A percentile compares a stretch with the other conserved stretches of the same genome.
Conservation (phyloP, 1,140 invertebrate species). For the Trinorchestia longiramus region DNA sequence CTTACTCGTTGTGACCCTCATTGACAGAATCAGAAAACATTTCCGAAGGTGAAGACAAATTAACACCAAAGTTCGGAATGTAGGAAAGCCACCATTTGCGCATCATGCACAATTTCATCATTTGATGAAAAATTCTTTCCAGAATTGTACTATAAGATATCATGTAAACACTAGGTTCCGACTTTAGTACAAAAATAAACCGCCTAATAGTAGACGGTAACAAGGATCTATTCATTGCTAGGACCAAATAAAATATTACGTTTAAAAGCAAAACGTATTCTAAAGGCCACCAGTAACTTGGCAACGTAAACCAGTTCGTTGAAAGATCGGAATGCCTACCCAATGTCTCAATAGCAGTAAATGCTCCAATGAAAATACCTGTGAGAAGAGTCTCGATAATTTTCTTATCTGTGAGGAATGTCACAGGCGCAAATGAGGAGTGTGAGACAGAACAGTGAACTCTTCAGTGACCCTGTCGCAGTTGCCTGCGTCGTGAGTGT, state of each 20-base stretch:
- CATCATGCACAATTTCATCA: neutral
- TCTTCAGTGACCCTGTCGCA: conserved; percentile 38
- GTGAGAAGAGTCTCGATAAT: conserved; percentile 6
- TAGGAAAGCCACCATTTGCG: neutral
- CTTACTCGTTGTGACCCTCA: conserved; percentile 40
- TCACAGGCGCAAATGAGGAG: conserved; percentile 21
- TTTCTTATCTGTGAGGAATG: conserved; percentile 22
- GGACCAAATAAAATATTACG: neutral
- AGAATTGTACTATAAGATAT: neutral
- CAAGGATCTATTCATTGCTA: neutral
- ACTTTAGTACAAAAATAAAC: neutral
- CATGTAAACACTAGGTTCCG: neutral
- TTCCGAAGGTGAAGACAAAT: neutral
- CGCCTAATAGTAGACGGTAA: neutral
- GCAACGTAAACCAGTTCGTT: neutral
- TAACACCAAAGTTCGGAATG: neutral
- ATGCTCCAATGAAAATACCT: neutral
- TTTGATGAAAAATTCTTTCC: neutral
- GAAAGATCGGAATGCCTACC: neutral
- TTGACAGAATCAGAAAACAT: neutral
- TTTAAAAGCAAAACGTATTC: neutral
- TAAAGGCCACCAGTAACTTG: neutral
- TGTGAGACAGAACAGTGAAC: conserved; percentile 42
- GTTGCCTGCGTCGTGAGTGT: neutral
- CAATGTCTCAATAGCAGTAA: conserved; percentile 8